phyloP scores from a whole-genome alignment of 2,888 invertebrate genomes.

The Ormia ochracea region DNA sequence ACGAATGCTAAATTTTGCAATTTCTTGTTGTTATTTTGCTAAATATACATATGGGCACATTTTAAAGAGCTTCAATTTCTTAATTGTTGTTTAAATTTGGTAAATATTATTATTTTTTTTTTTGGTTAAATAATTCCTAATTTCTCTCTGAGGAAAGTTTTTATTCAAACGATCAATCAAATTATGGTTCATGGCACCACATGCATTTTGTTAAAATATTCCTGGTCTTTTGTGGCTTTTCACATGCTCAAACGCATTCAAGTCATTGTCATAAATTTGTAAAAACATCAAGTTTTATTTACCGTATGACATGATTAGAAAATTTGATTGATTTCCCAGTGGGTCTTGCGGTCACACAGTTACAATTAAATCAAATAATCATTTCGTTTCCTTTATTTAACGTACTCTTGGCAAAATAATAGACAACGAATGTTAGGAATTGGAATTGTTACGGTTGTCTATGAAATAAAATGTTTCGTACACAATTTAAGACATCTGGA shows the following conservation, averaged over 20 bases:
- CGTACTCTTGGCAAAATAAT: neutral
- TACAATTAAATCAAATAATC: conserved; percentile 16
- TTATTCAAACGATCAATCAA: too few species aligned
- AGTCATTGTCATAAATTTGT: neutral
- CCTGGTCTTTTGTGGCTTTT: conserved; percentile 12
- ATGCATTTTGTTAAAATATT: neutral
- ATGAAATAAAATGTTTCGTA: too few species aligned
- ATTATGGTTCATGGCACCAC: too few species aligned
- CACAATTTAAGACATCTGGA: too few species aligned
- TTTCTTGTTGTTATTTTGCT: too few species aligned
- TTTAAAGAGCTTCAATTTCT: too few species aligned
- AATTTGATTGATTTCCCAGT: conserved; percentile 27
- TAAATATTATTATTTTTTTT: too few species aligned
- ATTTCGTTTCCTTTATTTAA: neutral
- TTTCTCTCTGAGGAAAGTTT: too few species aligned
- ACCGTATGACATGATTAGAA: neutral
- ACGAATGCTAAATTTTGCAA: too few species aligned
- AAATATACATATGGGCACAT: too few species aligned
- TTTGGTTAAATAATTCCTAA: too few species aligned
- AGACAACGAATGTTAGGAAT: neutral
- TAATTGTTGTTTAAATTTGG: too few species aligned
- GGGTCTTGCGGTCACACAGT: neutral
- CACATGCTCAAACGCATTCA: neutral
- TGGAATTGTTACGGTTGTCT: neutral
- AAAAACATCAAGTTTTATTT: neutral